Percentiles rank a stretch among this genome's conserved stretches.
These are phyloP conservation scores for Pangasius sanitwongsei DNA, from an alignment of 2,797 vertebrate genomes.

Conservation along the genomic window DNA sequence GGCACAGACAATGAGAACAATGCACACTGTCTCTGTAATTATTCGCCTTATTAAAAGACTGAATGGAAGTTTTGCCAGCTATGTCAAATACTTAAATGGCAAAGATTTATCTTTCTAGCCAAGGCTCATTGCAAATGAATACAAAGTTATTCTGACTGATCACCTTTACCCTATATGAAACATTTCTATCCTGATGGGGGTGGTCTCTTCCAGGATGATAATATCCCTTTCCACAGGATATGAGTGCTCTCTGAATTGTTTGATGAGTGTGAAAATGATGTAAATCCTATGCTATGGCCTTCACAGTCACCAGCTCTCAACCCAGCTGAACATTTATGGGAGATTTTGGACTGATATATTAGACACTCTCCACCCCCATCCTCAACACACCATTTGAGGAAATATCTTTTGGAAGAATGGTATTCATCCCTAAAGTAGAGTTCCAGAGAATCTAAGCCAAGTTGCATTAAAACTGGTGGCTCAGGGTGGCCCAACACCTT, in stretches of 20 bases:
- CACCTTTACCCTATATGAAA: not conserved
- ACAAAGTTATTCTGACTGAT: not conserved
- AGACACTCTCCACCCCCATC: not conserved
- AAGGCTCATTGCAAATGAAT: not conserved
- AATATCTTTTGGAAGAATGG: not conserved
- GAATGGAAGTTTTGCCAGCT: not conserved
- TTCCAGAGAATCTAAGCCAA: not conserved
- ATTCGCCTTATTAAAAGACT: not conserved
- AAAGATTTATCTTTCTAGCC: not conserved
- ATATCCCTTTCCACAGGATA: not conserved
- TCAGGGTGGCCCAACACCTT: not conserved
- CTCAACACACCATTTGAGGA: not conserved
- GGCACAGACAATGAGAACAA: not conserved
- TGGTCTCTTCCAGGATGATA: not conserved
- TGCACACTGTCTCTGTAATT: not conserved
- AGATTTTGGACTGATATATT: not conserved
- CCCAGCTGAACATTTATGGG: not conserved
- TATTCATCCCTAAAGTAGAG: not conserved
- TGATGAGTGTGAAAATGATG: not conserved
- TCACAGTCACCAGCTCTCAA: not conserved
- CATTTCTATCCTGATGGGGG: not conserved
- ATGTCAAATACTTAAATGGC: not conserved
- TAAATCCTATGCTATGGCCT: not conserved
- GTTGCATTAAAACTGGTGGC: not conserved
- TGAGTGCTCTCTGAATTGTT: not conserved